These are phyloP conservation scores for Portunus trituberculatus DNA, from an alignment of 1,140 invertebrate genomes.

Conservation along the genomic window DNA sequence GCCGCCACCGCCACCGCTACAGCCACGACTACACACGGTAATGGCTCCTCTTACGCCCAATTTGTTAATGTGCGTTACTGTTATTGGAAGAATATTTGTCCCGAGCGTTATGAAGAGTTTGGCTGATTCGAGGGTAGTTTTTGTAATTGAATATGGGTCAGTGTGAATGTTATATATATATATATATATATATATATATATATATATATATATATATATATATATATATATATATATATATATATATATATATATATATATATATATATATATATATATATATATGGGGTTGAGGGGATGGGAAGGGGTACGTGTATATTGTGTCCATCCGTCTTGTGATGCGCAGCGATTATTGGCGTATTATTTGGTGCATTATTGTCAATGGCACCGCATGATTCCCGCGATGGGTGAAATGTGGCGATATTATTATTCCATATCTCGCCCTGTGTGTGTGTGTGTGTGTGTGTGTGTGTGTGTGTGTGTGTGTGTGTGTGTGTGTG, in stretches of 20 bases:
- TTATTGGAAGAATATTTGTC: no score
- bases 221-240: neutral
- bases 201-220: neutral
- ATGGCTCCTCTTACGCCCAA: no score
- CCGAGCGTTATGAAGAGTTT: no score
- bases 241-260: neutral
- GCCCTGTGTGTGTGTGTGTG: neutral
- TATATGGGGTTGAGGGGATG: neutral
- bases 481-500: constrained; percentile 15
- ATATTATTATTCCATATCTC: no score
- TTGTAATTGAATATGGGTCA: neutral
- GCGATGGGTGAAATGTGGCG: no score
- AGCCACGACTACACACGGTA: no score
- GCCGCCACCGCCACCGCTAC: no score
- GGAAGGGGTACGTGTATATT: neutral
- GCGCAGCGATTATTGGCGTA: neutral
- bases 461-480: constrained; percentile 11
- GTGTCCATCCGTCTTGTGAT: neutral
- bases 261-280: neutral
- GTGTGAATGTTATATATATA: neutral
- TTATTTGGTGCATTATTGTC: no score
- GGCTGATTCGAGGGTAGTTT: neutral
- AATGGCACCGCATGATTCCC: no score
- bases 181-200: neutral
- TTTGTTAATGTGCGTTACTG: no score